Percentiles rank a stretch among this genome's conserved stretches.
phyloP scores from a whole-genome alignment of 2,888 invertebrate genomes.

The Junonia oenone region DNA sequence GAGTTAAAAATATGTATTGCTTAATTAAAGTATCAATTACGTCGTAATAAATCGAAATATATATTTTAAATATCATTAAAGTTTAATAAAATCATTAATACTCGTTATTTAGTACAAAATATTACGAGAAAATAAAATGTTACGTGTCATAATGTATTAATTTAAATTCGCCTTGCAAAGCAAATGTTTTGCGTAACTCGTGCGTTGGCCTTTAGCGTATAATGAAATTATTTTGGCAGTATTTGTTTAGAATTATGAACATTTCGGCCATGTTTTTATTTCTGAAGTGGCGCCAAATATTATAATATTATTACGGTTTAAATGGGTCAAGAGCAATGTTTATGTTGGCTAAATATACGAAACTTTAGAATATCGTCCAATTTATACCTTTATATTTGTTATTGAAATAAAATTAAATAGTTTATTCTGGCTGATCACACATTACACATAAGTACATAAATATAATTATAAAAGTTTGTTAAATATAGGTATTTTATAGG shows the following conservation, averaged over 20 bases:
- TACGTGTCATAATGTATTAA: neutral
- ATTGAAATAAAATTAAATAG: too few species aligned
- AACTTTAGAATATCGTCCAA: too few species aligned
- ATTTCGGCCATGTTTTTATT: conserved; percentile 2
- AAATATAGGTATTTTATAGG: too few species aligned
- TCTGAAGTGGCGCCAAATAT: conserved; percentile 4
- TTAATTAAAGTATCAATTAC: too few species aligned
- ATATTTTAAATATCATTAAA: neutral
- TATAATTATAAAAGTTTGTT: too few species aligned
- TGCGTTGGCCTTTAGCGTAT: conserved; percentile 19
- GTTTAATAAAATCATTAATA: neutral
- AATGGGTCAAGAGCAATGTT: neutral
- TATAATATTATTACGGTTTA: neutral
- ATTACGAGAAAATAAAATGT: neutral
- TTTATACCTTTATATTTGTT: too few species aligned
- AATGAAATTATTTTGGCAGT: conserved; percentile 16
- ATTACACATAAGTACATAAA: too few species aligned
- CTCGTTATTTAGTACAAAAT: neutral
- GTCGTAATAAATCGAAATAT: too few species aligned
- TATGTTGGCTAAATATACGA: neutral
- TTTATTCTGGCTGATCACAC: too few species aligned
- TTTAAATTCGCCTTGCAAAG: neutral
- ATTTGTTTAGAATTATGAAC: conserved; percentile 7
- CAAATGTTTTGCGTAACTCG: neutral
- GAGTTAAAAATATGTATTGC: neutral